Base-by-base conservation (phyloP, 2,888 invertebrate genomes). In the Drosophila borealis region DNA sequence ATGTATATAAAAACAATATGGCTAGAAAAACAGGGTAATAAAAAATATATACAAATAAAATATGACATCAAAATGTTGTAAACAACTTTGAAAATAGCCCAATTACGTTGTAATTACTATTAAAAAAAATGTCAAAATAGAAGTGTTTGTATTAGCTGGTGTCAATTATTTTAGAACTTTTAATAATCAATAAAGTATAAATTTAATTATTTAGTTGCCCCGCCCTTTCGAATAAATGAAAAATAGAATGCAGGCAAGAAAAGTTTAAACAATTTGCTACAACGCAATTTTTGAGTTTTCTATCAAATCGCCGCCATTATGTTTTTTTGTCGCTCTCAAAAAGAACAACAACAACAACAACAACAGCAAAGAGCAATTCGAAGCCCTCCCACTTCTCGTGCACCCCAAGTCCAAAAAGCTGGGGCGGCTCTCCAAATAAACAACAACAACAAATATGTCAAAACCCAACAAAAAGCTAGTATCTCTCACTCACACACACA, bases 201-300 rank as follows among this genome's bases (percentile, higher is more conserved):
- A 44, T 59, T 21, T 44, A 57, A 57, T 48, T 62, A 57, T 57
- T 41, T 51, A 48, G 65, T 61, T 74, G 65, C 73, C 42, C 42
- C 42, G 66, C 36, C 36, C 3, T 13, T 3, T 36, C 39, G 61
- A 33, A 55, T 34, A 80, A 59, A 61, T 25, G 44, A 41, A 53
- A 41, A 57, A 60, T 48, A 3, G 48, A 64, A 60, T 64, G 71
- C 53, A 72, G 36, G 50, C 34, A 60, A 37, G 45, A 62, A 86
- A 78, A 73, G 73, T 71, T 86, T 81, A 64, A 87, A 88, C 77
- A 88, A 89, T 88, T 85, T 87, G 66, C 74, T 88, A 85, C 89
- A 88, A 89, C 89, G 88, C 89, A 85, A 70, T 83, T 83, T 88
- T 74, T 74, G 54, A 72, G 68, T 81, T 83, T 87, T 81, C 82